Evolutionary conservation across 2,797 vertebrate species (phyloP), one percentile per base, ranked within the genome.

Genomic region (Borostomias antarcticus): DNA sequence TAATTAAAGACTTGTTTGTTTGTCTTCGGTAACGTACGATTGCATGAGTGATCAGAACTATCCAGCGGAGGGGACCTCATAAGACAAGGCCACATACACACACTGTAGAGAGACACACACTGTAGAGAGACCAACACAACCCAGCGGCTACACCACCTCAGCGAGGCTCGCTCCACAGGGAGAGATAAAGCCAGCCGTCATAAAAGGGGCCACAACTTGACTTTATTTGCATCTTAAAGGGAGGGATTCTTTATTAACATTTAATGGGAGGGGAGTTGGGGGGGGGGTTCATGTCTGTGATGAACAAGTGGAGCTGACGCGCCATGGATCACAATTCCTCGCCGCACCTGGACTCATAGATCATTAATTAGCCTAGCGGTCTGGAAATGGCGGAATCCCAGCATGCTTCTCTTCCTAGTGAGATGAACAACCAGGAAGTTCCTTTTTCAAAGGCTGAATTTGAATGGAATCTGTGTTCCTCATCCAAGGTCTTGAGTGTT

Each of bases 231-330:
- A 62, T 17, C 61, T 62, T 62, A 51, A 51, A 50, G 47, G 61
- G 15, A 30, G 45, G 35, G 58, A n/a, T 60, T 60, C 29, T 57
- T 60, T 60, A 40, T 60, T 60, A 19, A 60, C 58, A 60, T 60
- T 60, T 43, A 60, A 60, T 45, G 23, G 37, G n/a, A 43, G 30
- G 61, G n/a, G 58, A n/a, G 48, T 8, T 10, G 15, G 23, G 25
- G 37, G 23, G 8, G 28, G 35, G 4, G 11, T 58, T 23, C 32
- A n/a, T 58, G 56, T 13, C 51, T 53, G 26, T 4, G 51, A 53
- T 26, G 26, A 25, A 29, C 51, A 53, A 53, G 26, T 53, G 13
- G 51, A 53, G 26, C 28, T 28, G 26, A 53, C 26, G 25, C 15
- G 26, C 51, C 51, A 53, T 23, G 5, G 25, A 45, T n/a, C 51